Base-by-base conservation (phyloP, 2,888 invertebrate species). In the Blastobasis adustella region DNA sequence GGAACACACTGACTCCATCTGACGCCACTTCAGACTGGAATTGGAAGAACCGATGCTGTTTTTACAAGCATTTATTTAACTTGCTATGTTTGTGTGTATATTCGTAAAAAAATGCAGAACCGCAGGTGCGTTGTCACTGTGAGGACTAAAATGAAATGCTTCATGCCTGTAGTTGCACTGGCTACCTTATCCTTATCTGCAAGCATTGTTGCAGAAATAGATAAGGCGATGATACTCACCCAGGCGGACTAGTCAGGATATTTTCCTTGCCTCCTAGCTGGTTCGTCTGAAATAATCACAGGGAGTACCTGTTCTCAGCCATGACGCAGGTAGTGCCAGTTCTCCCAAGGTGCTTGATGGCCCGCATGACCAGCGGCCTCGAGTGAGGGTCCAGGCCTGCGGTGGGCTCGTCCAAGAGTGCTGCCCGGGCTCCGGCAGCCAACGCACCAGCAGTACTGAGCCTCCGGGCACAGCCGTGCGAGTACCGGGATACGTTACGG, bases 361-460 rank as follows among this genome's bases (percentile, higher is more conserved):
- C 54, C 10, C 54, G 39, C 10, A 40, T 93, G 79, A 46, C 93
- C 76, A 8, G 93, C 92, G 42, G 90, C 89, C 36, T 93, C 92
- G 86, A 37, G 41, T 51, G 39, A 1, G 48, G 51, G 47, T 94
- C 93, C 0, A 93, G 93, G 1, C 93, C 93, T 4, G 92, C 90
- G 2, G 92, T 93, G 10, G 94, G 95, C 76, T 95, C 94, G 79
- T 95, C 95, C 59, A 95, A 79, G 56, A 95, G 89, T 38, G 94
- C 90, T 41, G 94, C 82, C 23, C 91, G 93, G 48, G 58, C 91
- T 90, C 36, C 92, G 92, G 2, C 56, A 52, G 41, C 58, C 52
- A 75, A 57, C 43, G 71, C 70, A 0, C 61, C 63, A 4, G 67
- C 71, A 1, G 69, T 60, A 4, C 66, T 67, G 45, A 76, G 65